These are phyloP conservation scores for Forbesichthys papilliferus DNA, from an alignment of 2,113 vertebrate genomes.

Conservation along the genomic window DNA sequence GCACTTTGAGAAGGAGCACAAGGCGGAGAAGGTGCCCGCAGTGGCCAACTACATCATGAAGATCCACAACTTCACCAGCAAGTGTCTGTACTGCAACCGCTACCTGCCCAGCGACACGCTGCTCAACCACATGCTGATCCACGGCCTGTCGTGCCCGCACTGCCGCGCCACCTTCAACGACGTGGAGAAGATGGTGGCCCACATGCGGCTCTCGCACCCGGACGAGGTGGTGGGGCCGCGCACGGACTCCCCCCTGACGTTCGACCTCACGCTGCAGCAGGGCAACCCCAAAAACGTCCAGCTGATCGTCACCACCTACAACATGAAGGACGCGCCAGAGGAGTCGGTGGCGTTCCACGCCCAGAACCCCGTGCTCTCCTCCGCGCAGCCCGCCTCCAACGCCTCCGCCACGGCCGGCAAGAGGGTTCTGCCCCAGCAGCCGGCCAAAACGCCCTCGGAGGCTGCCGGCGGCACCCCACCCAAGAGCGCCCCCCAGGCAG, in stretches of 20 bases:
- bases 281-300: slow-evolving; percentile 97
- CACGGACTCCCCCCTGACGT: slow-evolving; percentile 94
- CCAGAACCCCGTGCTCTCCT: slow-evolving; percentile 80
- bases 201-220: slow-evolving; percentile 92
- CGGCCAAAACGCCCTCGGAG: slow-evolving; percentile 79
- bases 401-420: slow-evolving; percentile 77
- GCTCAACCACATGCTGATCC: slow-evolving; percentile 97
- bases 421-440: slow-evolving; percentile 74
- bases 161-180: slow-evolving; percentile 97
- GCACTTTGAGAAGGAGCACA: slow-evolving; percentile 98
- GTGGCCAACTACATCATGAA: slow-evolving; percentile 99
- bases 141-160: slow-evolving; percentile 93
- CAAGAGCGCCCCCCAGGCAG: slow-evolving; percentile 86
- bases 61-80: slow-evolving; percentile 99
- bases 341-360: slow-evolving; percentile 95
- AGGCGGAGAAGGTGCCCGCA: slow-evolving; percentile 96
- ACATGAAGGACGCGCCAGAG: slow-evolving; percentile 92
- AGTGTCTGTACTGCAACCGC: slow-evolving; percentile 98
- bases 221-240: slow-evolving; percentile 91
- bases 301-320: slow-evolving; percentile 96
- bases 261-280: slow-evolving; percentile 96
- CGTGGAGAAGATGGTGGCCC: slow-evolving; percentile 97
- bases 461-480: slow-evolving; percentile 75
- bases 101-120: slow-evolving; percentile 96
- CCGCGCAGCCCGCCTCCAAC: slow-evolving; percentile 69